phyloP scores from a whole-genome alignment of 2,888 invertebrate genomes.

The Leuctra nigra region DNA sequence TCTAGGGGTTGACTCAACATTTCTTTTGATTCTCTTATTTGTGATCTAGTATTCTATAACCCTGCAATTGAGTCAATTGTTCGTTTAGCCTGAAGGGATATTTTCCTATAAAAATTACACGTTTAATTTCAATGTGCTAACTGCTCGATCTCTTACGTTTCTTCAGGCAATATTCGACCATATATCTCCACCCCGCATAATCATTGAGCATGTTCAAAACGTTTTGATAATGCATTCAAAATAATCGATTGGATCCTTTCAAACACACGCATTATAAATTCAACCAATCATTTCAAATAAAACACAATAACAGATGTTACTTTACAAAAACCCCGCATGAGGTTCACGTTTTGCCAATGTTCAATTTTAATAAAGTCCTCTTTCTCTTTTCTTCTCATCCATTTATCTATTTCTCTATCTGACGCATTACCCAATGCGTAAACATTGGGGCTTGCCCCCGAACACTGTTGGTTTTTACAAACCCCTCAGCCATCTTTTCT shows the following conservation, averaged over 20 bases:
- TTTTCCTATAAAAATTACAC: too few relatives aligned
- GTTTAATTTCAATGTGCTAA: not conserved
- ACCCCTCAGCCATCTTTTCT: conserved; percentile 13
- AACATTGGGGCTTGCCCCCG: conserved; percentile 1
- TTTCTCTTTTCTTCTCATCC: not conserved
- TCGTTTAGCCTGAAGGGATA: not conserved
- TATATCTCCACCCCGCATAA: conserved; percentile 1
- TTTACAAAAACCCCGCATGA: not conserved
- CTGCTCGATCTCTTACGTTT: not conserved
- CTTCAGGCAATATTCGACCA: not conserved
- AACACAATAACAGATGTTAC: conserved; percentile 12
- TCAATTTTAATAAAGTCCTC: conserved; percentile 15
- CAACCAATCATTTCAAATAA: not conserved
- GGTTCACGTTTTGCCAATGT: conserved; percentile 7
- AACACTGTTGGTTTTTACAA: conserved; percentile 14
- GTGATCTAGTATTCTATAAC: conserved; percentile 2
- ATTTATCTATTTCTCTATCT: conserved; percentile 9
- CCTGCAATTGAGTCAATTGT: conserved; percentile 10
- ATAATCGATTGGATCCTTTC: conserved; percentile 9
- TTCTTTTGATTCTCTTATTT: not conserved
- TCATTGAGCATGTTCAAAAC: conserved; percentile 9
- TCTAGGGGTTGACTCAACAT: not conserved
- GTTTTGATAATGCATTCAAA: not conserved
- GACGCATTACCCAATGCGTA: conserved; percentile 5
- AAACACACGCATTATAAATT: not conserved